These are phyloP conservation scores for Apamea monoglypha DNA, from an alignment of 2,888 invertebrate genomes.

Conservation along the genomic window DNA sequence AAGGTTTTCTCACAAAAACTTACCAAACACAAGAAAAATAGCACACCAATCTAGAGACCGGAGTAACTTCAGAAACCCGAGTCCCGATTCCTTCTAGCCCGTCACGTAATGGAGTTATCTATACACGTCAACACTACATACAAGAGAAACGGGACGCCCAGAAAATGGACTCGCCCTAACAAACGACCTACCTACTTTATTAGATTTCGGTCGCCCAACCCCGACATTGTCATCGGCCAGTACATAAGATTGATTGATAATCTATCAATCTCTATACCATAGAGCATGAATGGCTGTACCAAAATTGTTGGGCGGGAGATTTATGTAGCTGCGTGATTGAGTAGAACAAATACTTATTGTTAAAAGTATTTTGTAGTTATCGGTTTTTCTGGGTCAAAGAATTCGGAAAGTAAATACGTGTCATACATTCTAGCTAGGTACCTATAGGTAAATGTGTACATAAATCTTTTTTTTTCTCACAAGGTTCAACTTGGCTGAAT, in stretches of 20 bases:
- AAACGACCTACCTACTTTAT: conserved; percentile 73
- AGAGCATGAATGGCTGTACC: conserved; percentile 26
- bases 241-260: conserved; percentile 68
- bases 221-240: conserved; percentile 54
- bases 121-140: conserved; percentile 68
- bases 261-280: conserved; percentile 57
- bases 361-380: conserved; percentile 30
- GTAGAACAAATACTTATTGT: conserved; percentile 38
- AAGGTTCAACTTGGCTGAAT: conserved; percentile 35
- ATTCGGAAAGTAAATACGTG: conserved; percentile 7
- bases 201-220: conserved; percentile 68
- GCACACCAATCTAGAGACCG: conserved; percentile 23
- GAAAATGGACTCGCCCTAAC: conserved; percentile 70
- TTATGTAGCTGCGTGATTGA: conserved; percentile 43
- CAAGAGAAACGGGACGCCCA: conserved; percentile 59
- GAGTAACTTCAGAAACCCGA: conserved; percentile 53
- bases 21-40: conserved; percentile 18
- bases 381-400: conserved; percentile 32
- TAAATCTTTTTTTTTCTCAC: conserved; percentile 29
- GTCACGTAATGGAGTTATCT: conserved; percentile 69
- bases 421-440: background rate
- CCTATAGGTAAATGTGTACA: background rate
- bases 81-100: conserved; percentile 50
- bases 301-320: conserved; percentile 35
- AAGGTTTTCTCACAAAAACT: background rate